Percentiles rank a stretch among this genome's conserved stretches.
Conservation (phyloP, 2,888 invertebrate species). For the Cybosia mesomella region DNA sequence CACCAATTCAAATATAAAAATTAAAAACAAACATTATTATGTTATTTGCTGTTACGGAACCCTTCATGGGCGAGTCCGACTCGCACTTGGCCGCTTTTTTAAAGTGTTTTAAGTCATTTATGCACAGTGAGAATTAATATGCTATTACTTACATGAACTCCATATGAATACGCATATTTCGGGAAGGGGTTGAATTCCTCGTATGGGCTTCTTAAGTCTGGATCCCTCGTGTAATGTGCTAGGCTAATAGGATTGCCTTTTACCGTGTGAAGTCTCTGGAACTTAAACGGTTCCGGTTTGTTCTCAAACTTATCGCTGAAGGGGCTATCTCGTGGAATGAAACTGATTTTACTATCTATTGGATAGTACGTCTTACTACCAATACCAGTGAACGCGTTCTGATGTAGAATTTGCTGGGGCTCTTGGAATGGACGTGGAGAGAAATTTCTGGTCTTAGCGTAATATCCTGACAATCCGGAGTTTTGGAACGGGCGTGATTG, state of each 20-base stretch:
- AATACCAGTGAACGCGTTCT: not conserved
- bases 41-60: too few species aligned
- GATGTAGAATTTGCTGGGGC: not conserved
- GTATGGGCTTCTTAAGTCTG: constrained; percentile 30
- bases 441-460: not conserved
- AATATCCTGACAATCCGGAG: not conserved
- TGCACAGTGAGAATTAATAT: not conserved
- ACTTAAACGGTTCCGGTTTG: constrained; percentile 47
- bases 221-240: constrained; percentile 57
- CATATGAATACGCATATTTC: constrained; percentile 71
- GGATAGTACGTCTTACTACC: not conserved
- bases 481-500: not conserved
- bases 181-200: constrained; percentile 62
- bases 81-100: too few species aligned
- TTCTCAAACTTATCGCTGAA: constrained; percentile 5
- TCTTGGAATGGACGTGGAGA: not conserved
- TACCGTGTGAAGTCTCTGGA: constrained; percentile 55
- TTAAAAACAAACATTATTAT: too few species aligned
- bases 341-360: not conserved
- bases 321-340: not conserved
- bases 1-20: too few species aligned
- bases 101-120: too few species aligned
- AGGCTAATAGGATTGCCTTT: constrained; percentile 58
- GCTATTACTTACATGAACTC: constrained; percentile 75
- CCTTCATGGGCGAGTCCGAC: too few species aligned